Evolutionary conservation across 2,888 invertebrate species (phyloP).

Genomic region (Ophioninae sp.): DNA sequence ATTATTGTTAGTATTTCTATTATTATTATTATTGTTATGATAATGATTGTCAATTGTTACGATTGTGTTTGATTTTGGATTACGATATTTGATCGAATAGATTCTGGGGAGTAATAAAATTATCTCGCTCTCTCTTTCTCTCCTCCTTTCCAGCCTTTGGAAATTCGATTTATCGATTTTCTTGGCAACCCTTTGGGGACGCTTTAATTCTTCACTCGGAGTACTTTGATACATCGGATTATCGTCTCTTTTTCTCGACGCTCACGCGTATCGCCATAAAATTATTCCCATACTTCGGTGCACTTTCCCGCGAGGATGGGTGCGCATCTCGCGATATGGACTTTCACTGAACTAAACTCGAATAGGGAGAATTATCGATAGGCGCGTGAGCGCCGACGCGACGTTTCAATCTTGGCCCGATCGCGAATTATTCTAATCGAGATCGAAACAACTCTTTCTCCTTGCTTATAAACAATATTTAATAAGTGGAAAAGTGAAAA

Average conservation of each 20-base stretch:
- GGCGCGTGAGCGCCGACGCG: not conserved
- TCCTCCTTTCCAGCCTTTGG: not conserved
- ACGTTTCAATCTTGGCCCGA: not conserved
- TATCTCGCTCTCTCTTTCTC: not conserved
- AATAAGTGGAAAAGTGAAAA: not conserved
- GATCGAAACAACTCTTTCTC: not conserved
- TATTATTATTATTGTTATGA: too few relatives aligned
- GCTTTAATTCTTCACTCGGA: not conserved
- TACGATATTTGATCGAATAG: too few relatives aligned
- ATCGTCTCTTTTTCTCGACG: constrained; percentile 9
- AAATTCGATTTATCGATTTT: not conserved
- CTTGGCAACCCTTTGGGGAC: not conserved
- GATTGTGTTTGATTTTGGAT: too few relatives aligned
- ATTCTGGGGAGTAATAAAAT: too few relatives aligned
- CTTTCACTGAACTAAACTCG: constrained; percentile 11
- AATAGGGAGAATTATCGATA: constrained; percentile 4
- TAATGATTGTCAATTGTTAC: too few relatives aligned
- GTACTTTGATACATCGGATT: constrained; percentile 4
- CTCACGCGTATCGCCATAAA: constrained; percentile 11
- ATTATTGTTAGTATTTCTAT: too few relatives aligned
- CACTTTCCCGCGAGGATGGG: constrained; percentile 45
- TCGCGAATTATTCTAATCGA: not conserved
- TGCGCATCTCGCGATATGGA: constrained; percentile 34
- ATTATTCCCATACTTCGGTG: constrained; percentile 23
- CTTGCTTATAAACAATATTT: not conserved